Base-by-base conservation (phyloP, 1,140 invertebrate species). In the Aphelenchoides avenae region DNA sequence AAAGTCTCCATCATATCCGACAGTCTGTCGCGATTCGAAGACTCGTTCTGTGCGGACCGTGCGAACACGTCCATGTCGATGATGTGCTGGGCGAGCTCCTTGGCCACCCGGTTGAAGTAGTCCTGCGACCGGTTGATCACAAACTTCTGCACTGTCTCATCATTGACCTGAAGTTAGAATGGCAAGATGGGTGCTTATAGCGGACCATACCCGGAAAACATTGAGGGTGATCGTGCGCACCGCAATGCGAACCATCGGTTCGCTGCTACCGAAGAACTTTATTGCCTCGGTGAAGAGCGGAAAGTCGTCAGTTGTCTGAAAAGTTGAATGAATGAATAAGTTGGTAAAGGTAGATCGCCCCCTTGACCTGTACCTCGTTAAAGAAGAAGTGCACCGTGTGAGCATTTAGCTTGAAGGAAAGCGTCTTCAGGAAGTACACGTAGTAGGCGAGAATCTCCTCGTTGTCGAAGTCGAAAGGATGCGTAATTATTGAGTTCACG, bases 401-500 rank as follows among this genome's bases (percentile, higher is more conserved):
- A 60, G 86, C 85, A 81, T 98, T 98, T n/a, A 99, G 80, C 81
- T 98, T 98, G 34, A 98, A 82, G 64, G 93, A 98, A 15, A 99
- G 81, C 0, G 93, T 98, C 80, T 98, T 98, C 51, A 98, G 78
- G 78, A 99, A 98, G 41, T 93, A 94, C 77, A 99, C 97, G 78
- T 98, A 99, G 79, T 99, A 98, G 4, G 93, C 94, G 91, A 98
- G 96, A 2, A 99, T 91, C 84, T 99, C 95, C 81, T 99, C 95
- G 81, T 99, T 93, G 13, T 89, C 91, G 75, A 99, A 95, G 79
- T 99, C 94, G 84, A 98, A 98, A 81, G 95, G 95, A 80, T 98
- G 93, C 34, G 93, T 89, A 77, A 99, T 98, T 73, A 99, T 98
- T 31, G 89, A 91, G 80, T 99, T 99, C 18, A 99, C 91, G 82